These are phyloP conservation scores for Xylocopa sonorina DNA, from an alignment of 1,140 invertebrate species.

Conservation along the genomic window DNA sequence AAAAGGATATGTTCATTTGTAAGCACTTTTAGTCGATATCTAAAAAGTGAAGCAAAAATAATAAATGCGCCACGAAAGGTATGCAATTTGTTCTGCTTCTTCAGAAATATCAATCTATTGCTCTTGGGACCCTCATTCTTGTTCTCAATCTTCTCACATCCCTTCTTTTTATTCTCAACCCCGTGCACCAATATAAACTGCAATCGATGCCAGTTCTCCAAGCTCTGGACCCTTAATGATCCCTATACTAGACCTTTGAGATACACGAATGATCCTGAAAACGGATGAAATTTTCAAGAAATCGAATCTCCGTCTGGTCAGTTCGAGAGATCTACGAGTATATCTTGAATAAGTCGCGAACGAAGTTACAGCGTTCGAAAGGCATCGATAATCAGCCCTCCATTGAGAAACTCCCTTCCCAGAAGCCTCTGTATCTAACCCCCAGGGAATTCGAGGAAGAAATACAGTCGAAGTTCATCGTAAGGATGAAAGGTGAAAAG, in stretches of 20 bases:
- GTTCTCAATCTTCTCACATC: not conserved
- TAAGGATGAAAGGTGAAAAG: not conserved
- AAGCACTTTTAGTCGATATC: no score
- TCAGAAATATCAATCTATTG: no score
- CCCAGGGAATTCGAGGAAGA: not conserved
- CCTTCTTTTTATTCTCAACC: no score
- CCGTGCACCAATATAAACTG: no score
- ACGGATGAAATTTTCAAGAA: not conserved
- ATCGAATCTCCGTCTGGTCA: not conserved
- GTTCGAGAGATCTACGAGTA: no score
- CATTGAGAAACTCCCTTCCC: constrained; percentile 9
- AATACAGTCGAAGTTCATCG: not conserved
- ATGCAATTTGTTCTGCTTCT: no score
- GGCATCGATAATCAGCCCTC: not conserved
- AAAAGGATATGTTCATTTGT: no score
- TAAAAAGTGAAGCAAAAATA: no score
- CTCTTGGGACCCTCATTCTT: no score
- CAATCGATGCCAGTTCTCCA: not conserved
- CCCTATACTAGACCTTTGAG: not conserved
- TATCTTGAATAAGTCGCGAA: not conserved
- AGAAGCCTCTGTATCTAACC: not conserved
- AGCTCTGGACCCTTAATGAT: not conserved
- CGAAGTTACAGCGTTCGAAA: not conserved
- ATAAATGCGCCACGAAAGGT: no score
- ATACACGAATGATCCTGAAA: no score